Percentiles rank a stretch among this genome's conserved stretches.
These are phyloP conservation scores for Folsomia candida DNA, from an alignment of 2,888 invertebrate genomes.

Conservation along the genomic window DNA sequence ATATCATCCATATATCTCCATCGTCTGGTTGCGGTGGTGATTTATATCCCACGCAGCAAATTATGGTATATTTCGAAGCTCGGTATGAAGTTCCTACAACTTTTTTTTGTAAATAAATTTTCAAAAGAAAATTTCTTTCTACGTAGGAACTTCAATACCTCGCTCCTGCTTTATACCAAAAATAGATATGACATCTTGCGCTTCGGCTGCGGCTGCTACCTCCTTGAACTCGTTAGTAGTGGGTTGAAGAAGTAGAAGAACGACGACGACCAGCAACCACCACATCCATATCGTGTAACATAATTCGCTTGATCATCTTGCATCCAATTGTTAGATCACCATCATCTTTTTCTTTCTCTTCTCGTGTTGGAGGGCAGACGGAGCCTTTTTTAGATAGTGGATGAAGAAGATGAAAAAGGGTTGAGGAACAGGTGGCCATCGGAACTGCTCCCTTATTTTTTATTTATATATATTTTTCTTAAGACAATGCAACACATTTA, in stretches of 20 bases:
- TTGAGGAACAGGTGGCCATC: slow-evolving; percentile 14
- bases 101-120: slow-evolving; percentile 10
- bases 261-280: background rate
- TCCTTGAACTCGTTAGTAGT: background rate
- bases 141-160: slow-evolving; percentile 22
- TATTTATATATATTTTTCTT: background rate
- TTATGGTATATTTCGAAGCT: slow-evolving; percentile 13
- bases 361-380: background rate
- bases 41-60: slow-evolving; percentile 8
- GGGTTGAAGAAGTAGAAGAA: background rate
- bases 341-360: background rate
- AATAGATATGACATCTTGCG: background rate
- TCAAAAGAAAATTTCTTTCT: slow-evolving; percentile 1
- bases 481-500: slow-evolving; percentile 12
- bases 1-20: background rate
- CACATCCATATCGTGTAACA: slow-evolving; percentile 21
- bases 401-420: background rate
- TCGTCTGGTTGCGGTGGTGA: too few species aligned
- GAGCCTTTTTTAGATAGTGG: background rate
- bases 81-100: slow-evolving; percentile 23
- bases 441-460: background rate
- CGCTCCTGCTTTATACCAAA: slow-evolving; percentile 3
- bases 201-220: background rate
- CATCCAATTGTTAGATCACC: slow-evolving; percentile 15
- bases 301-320: slow-evolving; percentile 19